Percentiles rank a stretch among this genome's conserved stretches.
phyloP scores from a whole-genome alignment of 2,797 vertebrate genomes.

The Antrozous pallidus region DNA sequence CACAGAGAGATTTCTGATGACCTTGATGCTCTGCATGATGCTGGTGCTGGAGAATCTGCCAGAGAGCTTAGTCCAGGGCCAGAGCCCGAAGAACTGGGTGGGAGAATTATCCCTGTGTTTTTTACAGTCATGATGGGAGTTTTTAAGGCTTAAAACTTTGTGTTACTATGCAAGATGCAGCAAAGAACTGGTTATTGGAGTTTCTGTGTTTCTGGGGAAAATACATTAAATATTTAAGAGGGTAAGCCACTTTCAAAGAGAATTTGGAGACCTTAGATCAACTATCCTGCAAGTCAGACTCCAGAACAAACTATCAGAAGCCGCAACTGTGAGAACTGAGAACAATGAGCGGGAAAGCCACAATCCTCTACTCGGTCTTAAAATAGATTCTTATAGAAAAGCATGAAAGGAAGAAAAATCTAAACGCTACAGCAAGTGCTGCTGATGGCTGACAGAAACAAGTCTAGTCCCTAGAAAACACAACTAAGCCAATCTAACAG shows the following conservation, averaged over 20 bases:
- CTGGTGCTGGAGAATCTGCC: not conserved
- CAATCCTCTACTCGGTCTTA: not conserved
- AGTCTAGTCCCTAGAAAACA: not conserved
- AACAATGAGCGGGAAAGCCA: not conserved
- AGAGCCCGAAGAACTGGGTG: too few relatives aligned
- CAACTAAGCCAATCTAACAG: not conserved
- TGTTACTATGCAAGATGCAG: not conserved
- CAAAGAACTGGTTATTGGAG: not conserved
- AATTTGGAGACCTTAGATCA: not conserved
- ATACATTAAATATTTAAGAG: not conserved
- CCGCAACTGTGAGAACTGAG: not conserved
- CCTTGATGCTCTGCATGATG: not conserved
- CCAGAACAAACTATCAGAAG: not conserved
- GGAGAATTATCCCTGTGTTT: not conserved
- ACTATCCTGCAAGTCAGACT: not conserved
- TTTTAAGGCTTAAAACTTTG: not conserved
- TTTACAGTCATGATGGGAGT: not conserved
- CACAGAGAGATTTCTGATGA: not conserved
- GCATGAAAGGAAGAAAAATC: not conserved
- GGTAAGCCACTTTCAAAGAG: not conserved
- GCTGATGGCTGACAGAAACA: not conserved
- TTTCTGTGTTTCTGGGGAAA: not conserved
- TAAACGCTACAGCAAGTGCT: not conserved
- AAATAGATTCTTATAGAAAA: conserved; percentile 2
- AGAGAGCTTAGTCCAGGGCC: not conserved